These are phyloP conservation scores for Microplitis manilae DNA, from an alignment of 2,888 invertebrate species.

Conservation along the genomic window DNA sequence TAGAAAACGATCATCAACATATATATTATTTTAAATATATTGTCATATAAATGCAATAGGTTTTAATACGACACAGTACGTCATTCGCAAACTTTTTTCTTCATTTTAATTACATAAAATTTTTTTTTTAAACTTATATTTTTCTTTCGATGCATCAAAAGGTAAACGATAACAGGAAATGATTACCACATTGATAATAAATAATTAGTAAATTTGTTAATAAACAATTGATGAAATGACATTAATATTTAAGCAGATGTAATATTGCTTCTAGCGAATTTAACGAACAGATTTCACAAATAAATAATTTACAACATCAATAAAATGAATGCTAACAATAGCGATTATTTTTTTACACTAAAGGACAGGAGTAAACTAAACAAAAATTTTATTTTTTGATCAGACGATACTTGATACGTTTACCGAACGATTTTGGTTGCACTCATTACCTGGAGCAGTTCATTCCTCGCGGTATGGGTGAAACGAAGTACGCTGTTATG, in stretches of 20 bases:
- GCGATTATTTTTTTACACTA: not conserved
- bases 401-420: slow-evolving; percentile 35
- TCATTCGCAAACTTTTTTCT: slow-evolving; percentile 57
- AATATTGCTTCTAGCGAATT: too few species aligned
- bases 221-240: not conserved
- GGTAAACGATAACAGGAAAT: slow-evolving; percentile 1
- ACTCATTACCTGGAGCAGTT: slow-evolving; percentile 66
- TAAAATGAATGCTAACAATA: not conserved
- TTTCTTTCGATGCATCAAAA: not conserved
- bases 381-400: not conserved
- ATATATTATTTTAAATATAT: slow-evolving; percentile 30
- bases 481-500: slow-evolving; percentile 59
- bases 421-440: slow-evolving; percentile 52
- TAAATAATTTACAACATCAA: too few species aligned
- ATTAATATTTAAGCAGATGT: too few species aligned
- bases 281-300: too few species aligned
- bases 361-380: not conserved
- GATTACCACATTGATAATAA: not conserved
- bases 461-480: slow-evolving; percentile 60
- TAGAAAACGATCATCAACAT: slow-evolving; percentile 9
- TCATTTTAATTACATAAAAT: slow-evolving; percentile 27
- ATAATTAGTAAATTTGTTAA: slow-evolving; percentile 12
- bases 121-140: slow-evolving; percentile 1
- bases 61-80: slow-evolving; percentile 65
- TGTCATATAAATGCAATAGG: slow-evolving; percentile 15